Percentiles rank a stretch among this genome's conserved stretches.
Conservation (phyloP, 2,113 vertebrate species). For the Hiodon alosoides region DNA sequence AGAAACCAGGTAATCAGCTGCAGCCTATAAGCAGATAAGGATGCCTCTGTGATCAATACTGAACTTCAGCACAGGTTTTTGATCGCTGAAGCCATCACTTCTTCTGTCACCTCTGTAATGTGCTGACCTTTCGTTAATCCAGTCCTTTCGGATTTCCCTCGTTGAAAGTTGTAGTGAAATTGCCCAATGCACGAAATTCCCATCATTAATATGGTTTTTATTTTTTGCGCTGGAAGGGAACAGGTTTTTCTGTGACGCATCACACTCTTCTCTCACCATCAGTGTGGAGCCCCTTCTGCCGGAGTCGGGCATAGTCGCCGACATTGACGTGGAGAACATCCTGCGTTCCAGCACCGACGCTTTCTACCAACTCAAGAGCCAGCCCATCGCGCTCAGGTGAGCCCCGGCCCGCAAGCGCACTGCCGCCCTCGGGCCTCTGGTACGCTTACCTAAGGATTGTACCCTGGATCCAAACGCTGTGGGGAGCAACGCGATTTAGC, state of each 20-base stretch:
- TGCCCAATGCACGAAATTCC: no score
- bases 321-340: conserved; percentile 74
- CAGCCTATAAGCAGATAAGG: no score
- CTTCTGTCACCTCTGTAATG: no score
- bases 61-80: no score
- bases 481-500: no score
- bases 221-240: not conserved
- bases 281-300: conserved; percentile 68
- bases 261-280: conserved; percentile 26
- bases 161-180: not conserved
- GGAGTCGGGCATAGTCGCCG: conserved; percentile 81
- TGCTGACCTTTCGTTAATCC: no score
- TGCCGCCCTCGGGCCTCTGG: no score
- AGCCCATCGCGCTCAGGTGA: conserved; percentile 66
- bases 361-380: conserved; percentile 83
- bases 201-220: not conserved
- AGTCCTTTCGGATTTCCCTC: not conserved
- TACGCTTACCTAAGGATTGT: no score
- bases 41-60: no score
- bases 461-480: no score
- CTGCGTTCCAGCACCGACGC: conserved; percentile 60
- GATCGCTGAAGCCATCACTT: no score
- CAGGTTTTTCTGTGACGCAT: not conserved
- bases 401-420: conserved; percentile 30
- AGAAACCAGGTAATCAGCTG: no score